Evolutionary conservation across 2,113 vertebrate genomes (phyloP), one percentile per base, ranked within the genome.

Genomic region (Fulica atra): DNA sequence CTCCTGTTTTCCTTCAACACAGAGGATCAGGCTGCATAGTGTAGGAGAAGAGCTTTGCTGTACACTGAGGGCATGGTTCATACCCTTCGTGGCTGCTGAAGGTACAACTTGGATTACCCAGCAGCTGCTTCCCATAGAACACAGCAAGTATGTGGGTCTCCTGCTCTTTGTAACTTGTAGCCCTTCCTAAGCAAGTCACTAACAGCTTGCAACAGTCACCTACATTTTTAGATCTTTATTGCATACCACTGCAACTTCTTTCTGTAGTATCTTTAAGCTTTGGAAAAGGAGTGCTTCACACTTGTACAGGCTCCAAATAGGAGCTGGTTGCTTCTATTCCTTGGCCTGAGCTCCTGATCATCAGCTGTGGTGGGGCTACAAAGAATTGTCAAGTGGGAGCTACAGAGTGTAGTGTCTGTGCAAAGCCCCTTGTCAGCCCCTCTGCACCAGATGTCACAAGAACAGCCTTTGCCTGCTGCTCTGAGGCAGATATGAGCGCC

Each of bases 331-430:
- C 33, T 21, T 21, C 28, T 17, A 3, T 20, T 38, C 2, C 31
- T 68, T 3, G 2, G 18, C 7, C 15, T 48, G 19, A 40, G 4
- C 9, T 0, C 36, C 5, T 11, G 26, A 11, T 6, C 2, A 13
- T 5, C 3, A 6, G 18, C 29, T 3, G 0, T 1, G 12, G 12
- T 3, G 5, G 11, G 72, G n/a, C 68, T 48, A 2, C 6, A 6
- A 13, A 1, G 5, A 33, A 3, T 5, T 35, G 14, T 10, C 2
- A 4, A 16, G 31, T 7, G 42, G 24, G 16, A 36, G 42, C 31
- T 36, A 9, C 40, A 4, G 7, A 31, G 13, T 36, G 16, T 0
- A 15, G 13, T 13, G 13, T 16, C 51, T 56, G 29, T 29, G 36
- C 40, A 4, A 5, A 5, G 11, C 6, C 6, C 40, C 20, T 46